Evolutionary conservation across 2,797 vertebrate species (phyloP), one percentile per base, ranked within the genome.

Genomic region (Pseudochirops cupreus): DNA sequence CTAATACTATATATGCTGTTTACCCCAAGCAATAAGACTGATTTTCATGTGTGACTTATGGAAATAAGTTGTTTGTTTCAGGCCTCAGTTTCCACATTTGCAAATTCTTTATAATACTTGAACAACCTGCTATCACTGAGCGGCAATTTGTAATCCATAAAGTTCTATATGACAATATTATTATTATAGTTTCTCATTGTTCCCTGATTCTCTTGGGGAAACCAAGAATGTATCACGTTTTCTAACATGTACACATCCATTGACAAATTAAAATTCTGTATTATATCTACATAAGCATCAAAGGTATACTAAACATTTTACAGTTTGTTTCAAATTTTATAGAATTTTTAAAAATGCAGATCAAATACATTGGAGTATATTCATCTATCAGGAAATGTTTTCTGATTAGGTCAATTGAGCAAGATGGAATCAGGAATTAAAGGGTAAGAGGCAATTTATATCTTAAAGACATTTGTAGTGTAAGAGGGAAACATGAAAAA

Each of bases 1-100:
- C 33, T n/a, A 67, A 67, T 33, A 13, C 4, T 67, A n/a, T 67
- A 67, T 67, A 33, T 67, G n/a, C 33, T 62, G 10, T 62, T 14
- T 62, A 33, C 31, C 13, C 4, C 31, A 33, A 62, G 57, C 59
- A 62, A 33, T 33, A 33, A 62, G 59, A 5, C 21, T 93, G 28
- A 14, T 54, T 50, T 96, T 55, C 91, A 5, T 55, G 18, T 93
- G 56, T 91, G 24, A 50, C 62, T 94, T 53, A 53, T 92, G 9
- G 55, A 96, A 96, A 96, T 94, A 18, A 46, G 53, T 82, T 46
- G 89, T 62, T 56, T 93, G 56, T 91, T 93, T 93, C 58, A 56
- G 16, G 91, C 33, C 62, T 67, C 33, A 67, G 33, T 67, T 67
- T 67, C 33, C 5, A n/a, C 62, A 67, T n/a, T 67, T 67, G 33